Evolutionary conservation across 2,888 invertebrate species (phyloP).

Genomic region (Eristalis pertinax): DNA sequence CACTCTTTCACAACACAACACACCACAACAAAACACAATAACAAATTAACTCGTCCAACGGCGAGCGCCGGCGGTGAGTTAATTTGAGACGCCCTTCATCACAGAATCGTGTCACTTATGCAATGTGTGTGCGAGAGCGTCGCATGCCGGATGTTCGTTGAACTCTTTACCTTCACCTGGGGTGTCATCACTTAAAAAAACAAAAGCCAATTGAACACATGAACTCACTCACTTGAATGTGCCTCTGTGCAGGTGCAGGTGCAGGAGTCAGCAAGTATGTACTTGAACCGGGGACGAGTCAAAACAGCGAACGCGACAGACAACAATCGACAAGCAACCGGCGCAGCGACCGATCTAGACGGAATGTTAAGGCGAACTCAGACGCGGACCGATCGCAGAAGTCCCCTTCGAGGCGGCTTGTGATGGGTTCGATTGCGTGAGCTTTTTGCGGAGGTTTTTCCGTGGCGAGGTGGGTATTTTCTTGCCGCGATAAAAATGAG

Average conservation of each 20-base stretch:
- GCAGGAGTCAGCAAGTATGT: background rate
- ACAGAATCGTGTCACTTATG: background rate
- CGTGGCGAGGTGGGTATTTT: slow-evolving; percentile 20
- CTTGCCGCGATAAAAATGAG: background rate
- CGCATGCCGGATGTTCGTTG: slow-evolving; percentile 1
- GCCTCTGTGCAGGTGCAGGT: background rate
- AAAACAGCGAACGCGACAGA: background rate
- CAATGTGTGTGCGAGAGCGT: background rate
- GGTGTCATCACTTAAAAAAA: background rate
- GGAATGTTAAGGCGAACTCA: background rate
- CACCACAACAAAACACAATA: too few species aligned
- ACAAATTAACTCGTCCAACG: background rate
- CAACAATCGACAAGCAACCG: background rate
- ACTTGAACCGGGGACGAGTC: background rate
- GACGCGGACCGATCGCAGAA: background rate
- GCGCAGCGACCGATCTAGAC: background rate
- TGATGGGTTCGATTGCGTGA: background rate
- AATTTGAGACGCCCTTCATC: slow-evolving; percentile 1
- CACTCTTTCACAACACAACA: background rate
- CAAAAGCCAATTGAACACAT: background rate
- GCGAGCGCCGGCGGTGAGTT: background rate
- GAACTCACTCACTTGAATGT: background rate
- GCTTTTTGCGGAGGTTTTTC: background rate
- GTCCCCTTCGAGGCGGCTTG: background rate
- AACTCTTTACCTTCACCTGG: slow-evolving; percentile 40